Evolutionary conservation across 2,888 invertebrate species (phyloP), one percentile per base, ranked within the genome.

Genomic region (Pristionchus entomophagus): DNA sequence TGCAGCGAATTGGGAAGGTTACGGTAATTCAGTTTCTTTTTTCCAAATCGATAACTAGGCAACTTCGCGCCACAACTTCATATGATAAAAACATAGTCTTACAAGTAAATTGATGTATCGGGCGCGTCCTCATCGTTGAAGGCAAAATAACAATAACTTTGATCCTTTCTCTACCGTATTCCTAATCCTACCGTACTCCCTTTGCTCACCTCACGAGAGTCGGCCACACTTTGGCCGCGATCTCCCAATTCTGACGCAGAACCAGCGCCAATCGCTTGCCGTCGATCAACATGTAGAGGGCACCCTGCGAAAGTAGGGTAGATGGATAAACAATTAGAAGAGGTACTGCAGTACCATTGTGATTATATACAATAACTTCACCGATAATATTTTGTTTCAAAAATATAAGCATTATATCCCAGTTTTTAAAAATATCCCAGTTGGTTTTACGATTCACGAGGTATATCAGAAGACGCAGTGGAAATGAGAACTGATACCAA

Each of bases 161-260:
- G 17, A 14, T 19, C 6, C 51, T 22, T 22, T 12, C 81, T 8
- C 56, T 5, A 35, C 49, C 56, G 29, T 65, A 65, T n/a, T n/a
- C n/a, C n/a, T n/a, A n/a, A n/a, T n/a, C n/a, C 56, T 56, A 56
- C 56, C 56, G 56, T 56, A 56, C 14, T 10, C 45, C n/a, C 45
- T 19, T n/a, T 19, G 3, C 41, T 41, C n/a, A 69, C 78, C 81
- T 80, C 35, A 97, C 95, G 32, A 97, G 93, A 1, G 96, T 95
- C 0, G 97, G 96, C 97, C 97, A 97, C 0, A 97, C 94, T 41
- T 95, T 94, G 59, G 95, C 94, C 29, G 96, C 94, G 5, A 96
- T 95, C 12, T 95, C 95, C 97, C 97, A 97, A 93, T 96, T 96
- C 88, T 96, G 96, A 91, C 96, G 95, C 17, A 96, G 95, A 1